A percentile compares a stretch with the other conserved stretches of the same genome.
Conservation (phyloP, 2,888 invertebrate species). For the Agrotis ipsilon region DNA sequence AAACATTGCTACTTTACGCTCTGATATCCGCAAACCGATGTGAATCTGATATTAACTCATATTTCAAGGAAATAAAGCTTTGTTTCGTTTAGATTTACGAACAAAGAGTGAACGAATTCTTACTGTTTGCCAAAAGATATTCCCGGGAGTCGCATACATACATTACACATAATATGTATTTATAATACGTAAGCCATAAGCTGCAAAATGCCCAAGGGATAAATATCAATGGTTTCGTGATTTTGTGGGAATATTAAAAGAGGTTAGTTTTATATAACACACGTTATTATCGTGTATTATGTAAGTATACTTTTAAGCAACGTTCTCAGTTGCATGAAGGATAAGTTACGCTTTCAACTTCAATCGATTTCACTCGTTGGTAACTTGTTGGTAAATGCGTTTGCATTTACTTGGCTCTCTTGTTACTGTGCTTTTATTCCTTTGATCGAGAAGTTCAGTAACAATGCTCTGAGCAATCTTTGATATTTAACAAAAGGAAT, state of each 20-base stretch:
- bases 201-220: constrained; percentile 59
- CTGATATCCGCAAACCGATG: constrained; percentile 27
- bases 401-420: constrained; percentile 28
- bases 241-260: constrained; percentile 53
- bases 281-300: neutral
- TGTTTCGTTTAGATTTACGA: constrained; percentile 42
- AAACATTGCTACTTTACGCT: constrained; percentile 56
- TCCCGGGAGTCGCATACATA: constrained; percentile 61
- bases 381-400: constrained; percentile 38
- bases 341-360: constrained; percentile 44
- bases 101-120: constrained; percentile 55
- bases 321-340: constrained; percentile 36
- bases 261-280: neutral
- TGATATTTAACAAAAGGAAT: neutral
- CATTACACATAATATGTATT: constrained; percentile 62
- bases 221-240: constrained; percentile 58
- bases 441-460: neutral
- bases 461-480: constrained; percentile 11
- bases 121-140: constrained; percentile 64
- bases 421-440: neutral
- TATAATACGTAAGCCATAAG: constrained; percentile 60
- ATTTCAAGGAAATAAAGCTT: constrained; percentile 34
- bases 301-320: constrained; percentile 22
- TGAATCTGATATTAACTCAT: constrained; percentile 49
- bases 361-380: constrained; percentile 42